phyloP scores from a whole-genome alignment of 2,888 invertebrate species.

The Junonia oenone region DNA sequence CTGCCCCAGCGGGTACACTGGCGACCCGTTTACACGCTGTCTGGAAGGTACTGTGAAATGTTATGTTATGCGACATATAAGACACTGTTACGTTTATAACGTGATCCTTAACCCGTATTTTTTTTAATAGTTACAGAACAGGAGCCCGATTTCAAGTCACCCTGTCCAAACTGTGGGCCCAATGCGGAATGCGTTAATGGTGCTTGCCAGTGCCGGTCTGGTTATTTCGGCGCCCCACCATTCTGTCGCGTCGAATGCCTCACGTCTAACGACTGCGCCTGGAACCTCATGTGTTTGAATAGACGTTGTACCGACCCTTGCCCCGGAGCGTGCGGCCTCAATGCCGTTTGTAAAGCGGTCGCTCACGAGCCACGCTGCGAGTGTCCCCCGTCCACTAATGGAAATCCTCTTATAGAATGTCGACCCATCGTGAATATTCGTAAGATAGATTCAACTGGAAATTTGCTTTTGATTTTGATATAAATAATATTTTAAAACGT shows the following conservation, averaged over 20 bases:
- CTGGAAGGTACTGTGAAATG: too few species aligned
- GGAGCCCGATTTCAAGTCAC: constrained; percentile 68
- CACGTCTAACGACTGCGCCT: constrained; percentile 84
- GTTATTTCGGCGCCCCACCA: constrained; percentile 85
- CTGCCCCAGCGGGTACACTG: constrained; percentile 83
- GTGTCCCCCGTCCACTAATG: constrained; percentile 83
- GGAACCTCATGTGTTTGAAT: constrained; percentile 83
- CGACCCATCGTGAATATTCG: constrained; percentile 74
- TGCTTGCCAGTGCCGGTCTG: constrained; percentile 83
- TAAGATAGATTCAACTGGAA: constrained; percentile 67
- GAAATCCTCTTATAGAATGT: constrained; percentile 86
- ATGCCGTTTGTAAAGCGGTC: constrained; percentile 84
- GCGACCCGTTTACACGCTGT: constrained; percentile 87
- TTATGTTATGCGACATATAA: too few species aligned
- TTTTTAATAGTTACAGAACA: constrained; percentile 45
- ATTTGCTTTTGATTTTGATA: constrained; percentile 45
- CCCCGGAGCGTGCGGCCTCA: constrained; percentile 86
- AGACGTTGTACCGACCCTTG: constrained; percentile 87
- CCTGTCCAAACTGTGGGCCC: constrained; percentile 86
- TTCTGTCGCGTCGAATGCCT: constrained; percentile 87
- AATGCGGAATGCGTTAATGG: constrained; percentile 86
- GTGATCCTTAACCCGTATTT: too few species aligned
- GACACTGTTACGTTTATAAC: too few species aligned
- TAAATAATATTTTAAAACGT: constrained; percentile 15
- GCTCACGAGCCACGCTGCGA: constrained; percentile 86